phyloP scores from a whole-genome alignment of 1,140 invertebrate species.

The Coenobita brevimanus region DNA sequence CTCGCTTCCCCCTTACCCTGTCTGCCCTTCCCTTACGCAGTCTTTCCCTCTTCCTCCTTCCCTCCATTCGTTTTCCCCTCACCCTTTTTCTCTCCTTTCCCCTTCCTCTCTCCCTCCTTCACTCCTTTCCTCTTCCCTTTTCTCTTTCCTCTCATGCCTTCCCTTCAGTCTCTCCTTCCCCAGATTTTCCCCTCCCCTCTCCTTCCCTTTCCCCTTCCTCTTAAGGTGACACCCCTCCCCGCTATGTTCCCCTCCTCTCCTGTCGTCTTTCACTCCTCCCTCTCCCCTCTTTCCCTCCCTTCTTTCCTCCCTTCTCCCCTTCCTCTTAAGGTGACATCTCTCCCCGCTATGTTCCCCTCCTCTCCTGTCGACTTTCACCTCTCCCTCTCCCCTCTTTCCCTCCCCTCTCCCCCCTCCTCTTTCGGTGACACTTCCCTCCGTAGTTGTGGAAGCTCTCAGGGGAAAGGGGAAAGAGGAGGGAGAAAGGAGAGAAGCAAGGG shows the following conservation, averaged over 20 bases:
- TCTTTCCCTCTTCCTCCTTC: neutral
- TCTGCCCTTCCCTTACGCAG: neutral
- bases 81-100: neutral
- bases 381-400: neutral
- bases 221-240: too few relatives aligned
- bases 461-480: neutral
- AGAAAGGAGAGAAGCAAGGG: neutral
- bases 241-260: too few relatives aligned
- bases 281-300: neutral
- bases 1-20: neutral
- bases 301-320: neutral
- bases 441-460: neutral
- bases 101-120: conserved; percentile 15
- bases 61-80: neutral
- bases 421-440: neutral
- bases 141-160: neutral
- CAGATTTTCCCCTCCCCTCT: too few relatives aligned
- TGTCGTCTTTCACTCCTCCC: neutral
- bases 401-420: neutral
- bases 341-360: neutral
- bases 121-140: neutral
- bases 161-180: too few relatives aligned
- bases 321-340: neutral
- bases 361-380: neutral
- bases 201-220: neutral